Conservation (phyloP, 2,797 vertebrate species). For the Pitangus sulphuratus region DNA sequence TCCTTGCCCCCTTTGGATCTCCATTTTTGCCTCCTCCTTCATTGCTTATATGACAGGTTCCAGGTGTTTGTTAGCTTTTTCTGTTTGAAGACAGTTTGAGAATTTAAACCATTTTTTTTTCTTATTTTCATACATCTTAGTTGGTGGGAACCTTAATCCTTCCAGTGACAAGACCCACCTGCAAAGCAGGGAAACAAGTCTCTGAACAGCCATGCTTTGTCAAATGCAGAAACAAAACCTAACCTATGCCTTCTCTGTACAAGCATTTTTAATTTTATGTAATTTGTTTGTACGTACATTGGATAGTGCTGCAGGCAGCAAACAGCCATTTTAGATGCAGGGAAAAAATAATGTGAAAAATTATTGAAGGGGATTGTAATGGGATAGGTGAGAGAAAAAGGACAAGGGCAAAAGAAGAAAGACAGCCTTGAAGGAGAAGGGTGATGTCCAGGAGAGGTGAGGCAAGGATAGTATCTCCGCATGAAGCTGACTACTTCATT, state of each 20-base stretch:
- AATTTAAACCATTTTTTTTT: background rate
- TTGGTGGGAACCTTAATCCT: background rate
- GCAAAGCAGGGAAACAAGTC: background rate
- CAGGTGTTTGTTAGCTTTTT: background rate
- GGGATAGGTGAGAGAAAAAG: background rate
- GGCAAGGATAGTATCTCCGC: background rate
- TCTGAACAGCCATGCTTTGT: background rate
- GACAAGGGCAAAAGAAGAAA: background rate
- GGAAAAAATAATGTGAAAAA: conserved; percentile 22
- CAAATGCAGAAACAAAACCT: background rate
- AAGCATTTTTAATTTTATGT: background rate
- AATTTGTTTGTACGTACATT: conserved; percentile 5
- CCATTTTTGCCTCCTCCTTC: background rate
- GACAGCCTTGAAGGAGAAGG: background rate
- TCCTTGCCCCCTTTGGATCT: fast-evolving
- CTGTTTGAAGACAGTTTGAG: background rate
- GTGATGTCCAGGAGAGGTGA: conserved; percentile 31
- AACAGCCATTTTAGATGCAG: background rate
- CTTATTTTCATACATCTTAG: background rate
- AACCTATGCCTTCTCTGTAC: background rate
- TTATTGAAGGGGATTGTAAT: background rate
- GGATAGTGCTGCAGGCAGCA: background rate
- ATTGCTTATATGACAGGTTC: background rate
- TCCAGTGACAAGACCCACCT: background rate
- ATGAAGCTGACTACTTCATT: conserved; percentile 66